Base-by-base conservation (phyloP, 2,888 invertebrate genomes). In the Drosophila tripunctata region DNA sequence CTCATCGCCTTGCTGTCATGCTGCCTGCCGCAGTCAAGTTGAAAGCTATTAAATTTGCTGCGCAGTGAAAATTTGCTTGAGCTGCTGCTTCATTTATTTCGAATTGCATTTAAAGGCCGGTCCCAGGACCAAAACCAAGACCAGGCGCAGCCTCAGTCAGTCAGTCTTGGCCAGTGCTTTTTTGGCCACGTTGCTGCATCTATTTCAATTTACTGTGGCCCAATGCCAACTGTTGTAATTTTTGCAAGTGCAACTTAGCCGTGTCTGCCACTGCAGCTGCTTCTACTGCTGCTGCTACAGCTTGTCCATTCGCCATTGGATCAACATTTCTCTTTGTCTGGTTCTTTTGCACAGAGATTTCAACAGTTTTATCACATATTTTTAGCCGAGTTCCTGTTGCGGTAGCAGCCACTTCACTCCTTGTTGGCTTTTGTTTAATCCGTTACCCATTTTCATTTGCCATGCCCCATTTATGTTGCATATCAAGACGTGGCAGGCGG, bases 131-230 rank as follows among this genome's bases (percentile, higher is more conserved):
- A n/a, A n/a, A n/a, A n/a, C n/a, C n/a, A n/a, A n/a, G n/a, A n/a
- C n/a, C n/a, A n/a, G n/a, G n/a, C n/a, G n/a, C n/a, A n/a, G n/a
- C n/a, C n/a, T n/a, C n/a, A n/a, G n/a, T n/a, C 12, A 21, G 40
- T 2, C 50, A 15, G 21, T 55, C 35, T 67, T 50, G 67, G 56
- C 45, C 48, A 55, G 51, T 17, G 50, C n/a, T n/a, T 19, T 54
- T 36, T 47, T 51, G 65, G 75, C 75, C 68, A 72, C 60, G 55
- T 33, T 68, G 57, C 67, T 43, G 73, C 71, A 58, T 67, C 66
- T 76, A 72, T 81, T 84, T 81, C 82, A 82, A 83, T 82, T 76
- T 78, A 65, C 51, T 67, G 75, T 82, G 82, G 82, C 86, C 41
- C 71, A 62, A 45, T 80, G 83, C 83, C 83, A 83, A 86, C 64